Evolutionary conservation across 2,113 vertebrate genomes (phyloP).

Genomic region (Galeopterus variegatus): DNA sequence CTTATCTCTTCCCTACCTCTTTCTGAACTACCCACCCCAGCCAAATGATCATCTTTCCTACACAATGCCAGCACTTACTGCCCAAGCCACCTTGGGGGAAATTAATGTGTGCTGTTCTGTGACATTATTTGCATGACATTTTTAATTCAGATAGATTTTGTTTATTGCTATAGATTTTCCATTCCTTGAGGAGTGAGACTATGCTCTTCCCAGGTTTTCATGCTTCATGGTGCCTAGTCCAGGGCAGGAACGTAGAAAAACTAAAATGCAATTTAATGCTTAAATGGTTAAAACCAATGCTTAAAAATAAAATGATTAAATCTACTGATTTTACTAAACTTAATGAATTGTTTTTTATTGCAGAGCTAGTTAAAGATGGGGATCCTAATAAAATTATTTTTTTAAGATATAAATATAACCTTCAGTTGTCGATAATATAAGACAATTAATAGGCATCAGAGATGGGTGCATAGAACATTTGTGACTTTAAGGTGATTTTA

Average conservation of each 20-base stretch:
- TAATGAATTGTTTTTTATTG: not conserved
- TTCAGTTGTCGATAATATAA: not conserved
- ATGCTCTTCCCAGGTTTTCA: not conserved
- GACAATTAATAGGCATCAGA: not conserved
- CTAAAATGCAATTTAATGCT: not conserved
- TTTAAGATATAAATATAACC: not conserved
- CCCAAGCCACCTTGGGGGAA: not conserved
- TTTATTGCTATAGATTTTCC: not conserved
- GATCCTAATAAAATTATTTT: not conserved
- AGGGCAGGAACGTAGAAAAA: not conserved
- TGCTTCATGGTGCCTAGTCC: not conserved
- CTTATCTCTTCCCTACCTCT: not conserved
- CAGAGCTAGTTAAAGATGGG: not conserved
- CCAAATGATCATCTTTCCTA: not conserved
- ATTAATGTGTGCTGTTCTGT: not conserved
- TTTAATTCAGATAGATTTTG: not conserved
- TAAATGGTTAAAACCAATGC: not conserved
- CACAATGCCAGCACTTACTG: not conserved
- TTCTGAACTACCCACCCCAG: not conserved
- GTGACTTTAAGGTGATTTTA: not conserved
- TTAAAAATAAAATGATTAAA: not conserved
- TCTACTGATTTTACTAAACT: conserved; percentile 18
- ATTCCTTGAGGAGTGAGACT: not conserved
- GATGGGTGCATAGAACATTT: not conserved
- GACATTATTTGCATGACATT: not conserved